Percentiles rank a stretch among this genome's conserved stretches.
Conservation (phyloP, 2,797 vertebrate genomes). For the Miichthys miiuy region DNA sequence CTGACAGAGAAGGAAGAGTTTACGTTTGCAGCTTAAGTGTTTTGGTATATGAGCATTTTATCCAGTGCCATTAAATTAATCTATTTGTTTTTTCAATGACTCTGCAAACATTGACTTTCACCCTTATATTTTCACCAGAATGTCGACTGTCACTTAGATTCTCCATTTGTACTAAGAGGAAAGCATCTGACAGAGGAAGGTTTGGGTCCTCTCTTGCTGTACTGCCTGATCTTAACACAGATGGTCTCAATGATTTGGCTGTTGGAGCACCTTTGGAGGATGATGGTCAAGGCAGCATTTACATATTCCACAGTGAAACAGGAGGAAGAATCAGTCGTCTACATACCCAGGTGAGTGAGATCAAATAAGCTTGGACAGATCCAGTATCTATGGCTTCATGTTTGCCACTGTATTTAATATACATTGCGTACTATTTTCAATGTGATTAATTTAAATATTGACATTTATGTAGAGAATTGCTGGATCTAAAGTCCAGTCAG, state of each 20-base stretch:
- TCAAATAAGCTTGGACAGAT: background rate
- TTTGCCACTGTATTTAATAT: background rate
- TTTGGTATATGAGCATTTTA: slow-evolving; percentile 63
- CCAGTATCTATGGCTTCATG: background rate
- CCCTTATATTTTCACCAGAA: slow-evolving; percentile 43
- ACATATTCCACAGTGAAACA: slow-evolving; percentile 81
- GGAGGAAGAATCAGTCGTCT: slow-evolving; percentile 38
- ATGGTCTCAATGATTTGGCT: slow-evolving; percentile 80
- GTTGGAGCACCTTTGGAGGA: slow-evolving; percentile 87
- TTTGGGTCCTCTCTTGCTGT: slow-evolving; percentile 84
- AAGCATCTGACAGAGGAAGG: slow-evolving; percentile 62
- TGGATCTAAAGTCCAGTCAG: slow-evolving; percentile 67
- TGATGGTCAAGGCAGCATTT: slow-evolving; percentile 80
- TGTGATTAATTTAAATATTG: background rate
- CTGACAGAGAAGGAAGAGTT: slow-evolving; percentile 79
- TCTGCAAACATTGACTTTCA: background rate
- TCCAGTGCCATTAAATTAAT: fast-evolving
- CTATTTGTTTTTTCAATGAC: fast-evolving
- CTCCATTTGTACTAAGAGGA: slow-evolving; percentile 61
- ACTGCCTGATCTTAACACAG: slow-evolving; percentile 81
- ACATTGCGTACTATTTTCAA: background rate
- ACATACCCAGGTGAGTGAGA: slow-evolving; percentile 78
- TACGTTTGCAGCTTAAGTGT: slow-evolving; percentile 64
- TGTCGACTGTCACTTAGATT: slow-evolving; percentile 54
- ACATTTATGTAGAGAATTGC: slow-evolving; percentile 74